These are phyloP conservation scores for Heliconius erato DNA, from an alignment of 2,888 invertebrate genomes.

Conservation along the genomic window DNA sequence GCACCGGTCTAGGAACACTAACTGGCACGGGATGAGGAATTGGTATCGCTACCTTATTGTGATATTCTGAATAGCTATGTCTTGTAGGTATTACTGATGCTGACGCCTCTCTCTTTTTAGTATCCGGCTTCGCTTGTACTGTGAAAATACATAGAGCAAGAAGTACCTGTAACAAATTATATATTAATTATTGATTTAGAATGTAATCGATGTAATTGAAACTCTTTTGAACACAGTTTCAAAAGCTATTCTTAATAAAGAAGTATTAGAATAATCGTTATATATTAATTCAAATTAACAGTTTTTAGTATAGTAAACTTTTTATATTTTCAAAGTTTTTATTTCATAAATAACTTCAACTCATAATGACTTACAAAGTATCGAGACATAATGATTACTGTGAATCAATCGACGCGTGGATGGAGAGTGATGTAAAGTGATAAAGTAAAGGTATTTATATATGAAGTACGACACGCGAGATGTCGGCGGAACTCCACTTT, in stretches of 20 bases:
- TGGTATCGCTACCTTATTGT: constrained; percentile 82
- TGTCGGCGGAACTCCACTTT: constrained; percentile 44
- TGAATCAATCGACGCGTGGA: constrained; percentile 55
- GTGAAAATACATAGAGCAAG: constrained; percentile 45
- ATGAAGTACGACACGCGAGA: constrained; percentile 52
- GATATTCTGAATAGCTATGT: constrained; percentile 76
- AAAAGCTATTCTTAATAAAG: neutral
- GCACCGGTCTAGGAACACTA: constrained; percentile 73
- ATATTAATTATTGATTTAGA: neutral
- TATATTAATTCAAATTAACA: no score
- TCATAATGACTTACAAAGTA: constrained; percentile 64
- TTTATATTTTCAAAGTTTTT: no score
- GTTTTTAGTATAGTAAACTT: no score
- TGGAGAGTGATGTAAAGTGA: constrained; percentile 66
- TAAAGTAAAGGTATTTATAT: constrained; percentile 70
- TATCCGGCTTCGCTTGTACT: constrained; percentile 44
- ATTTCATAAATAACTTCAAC: neutral
- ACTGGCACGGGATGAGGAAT: constrained; percentile 81
- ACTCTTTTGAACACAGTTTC: no score
- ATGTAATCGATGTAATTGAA: no score
- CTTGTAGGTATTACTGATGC: constrained; percentile 64
- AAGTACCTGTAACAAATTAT: constrained; percentile 40
- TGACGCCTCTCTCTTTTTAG: constrained; percentile 52
- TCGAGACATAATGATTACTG: constrained; percentile 63
- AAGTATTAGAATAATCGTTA: no score